Conservation (phyloP, 2,113 vertebrate species). For the Heliornis fulica region DNA sequence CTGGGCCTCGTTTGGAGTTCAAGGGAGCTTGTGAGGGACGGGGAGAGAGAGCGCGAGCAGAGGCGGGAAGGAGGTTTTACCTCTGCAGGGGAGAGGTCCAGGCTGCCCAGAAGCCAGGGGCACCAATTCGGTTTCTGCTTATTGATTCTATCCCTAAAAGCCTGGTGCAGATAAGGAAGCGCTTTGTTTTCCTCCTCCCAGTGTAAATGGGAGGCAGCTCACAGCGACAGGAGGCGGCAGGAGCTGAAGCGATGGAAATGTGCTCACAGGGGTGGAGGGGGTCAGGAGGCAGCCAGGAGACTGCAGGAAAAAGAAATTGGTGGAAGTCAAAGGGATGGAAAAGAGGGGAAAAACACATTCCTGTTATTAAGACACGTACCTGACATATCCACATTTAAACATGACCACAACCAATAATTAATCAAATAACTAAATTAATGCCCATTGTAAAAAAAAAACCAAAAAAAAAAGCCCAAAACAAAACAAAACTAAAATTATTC, state of each 20-base stretch:
- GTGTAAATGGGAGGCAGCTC: background rate
- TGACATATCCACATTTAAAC: background rate
- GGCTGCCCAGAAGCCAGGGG: background rate
- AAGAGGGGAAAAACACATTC: background rate
- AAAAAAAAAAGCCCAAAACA: no score
- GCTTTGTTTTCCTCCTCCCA: background rate
- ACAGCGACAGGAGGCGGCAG: accelerated
- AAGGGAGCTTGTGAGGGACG: background rate
- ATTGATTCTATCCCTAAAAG: background rate
- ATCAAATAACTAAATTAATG: background rate
- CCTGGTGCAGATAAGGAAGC: background rate
- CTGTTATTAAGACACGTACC: background rate
- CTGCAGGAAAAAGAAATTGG: background rate
- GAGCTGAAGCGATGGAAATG: accelerated
- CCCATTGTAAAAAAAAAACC: background rate
- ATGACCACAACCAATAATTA: background rate
- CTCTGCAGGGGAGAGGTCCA: background rate
- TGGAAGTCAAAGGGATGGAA: background rate
- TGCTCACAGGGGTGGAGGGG: background rate
- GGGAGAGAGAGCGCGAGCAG: background rate
- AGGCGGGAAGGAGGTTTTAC: background rate
- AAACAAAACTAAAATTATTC: no score
- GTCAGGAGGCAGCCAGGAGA: background rate
- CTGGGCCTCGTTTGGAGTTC: background rate
- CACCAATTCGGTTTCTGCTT: background rate